phyloP scores from a whole-genome alignment of 2,113 vertebrate species.

The Progne subis region DNA sequence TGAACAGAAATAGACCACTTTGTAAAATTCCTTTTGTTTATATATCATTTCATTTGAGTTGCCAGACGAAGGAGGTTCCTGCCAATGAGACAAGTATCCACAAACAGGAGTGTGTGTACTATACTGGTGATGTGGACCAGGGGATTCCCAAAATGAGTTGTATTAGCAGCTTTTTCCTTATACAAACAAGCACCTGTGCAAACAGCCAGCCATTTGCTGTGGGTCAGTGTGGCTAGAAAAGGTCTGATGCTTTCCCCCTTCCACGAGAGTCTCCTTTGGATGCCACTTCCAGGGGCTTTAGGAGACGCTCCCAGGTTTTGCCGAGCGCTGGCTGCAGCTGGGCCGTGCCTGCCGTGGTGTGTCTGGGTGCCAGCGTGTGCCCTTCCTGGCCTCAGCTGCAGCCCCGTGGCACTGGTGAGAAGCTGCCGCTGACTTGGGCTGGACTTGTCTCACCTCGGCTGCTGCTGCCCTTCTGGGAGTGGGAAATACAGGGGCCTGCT shows the following conservation, averaged over 20 bases:
- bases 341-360: fast-evolving
- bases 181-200: background rate
- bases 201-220: background rate
- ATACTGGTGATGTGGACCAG: background rate
- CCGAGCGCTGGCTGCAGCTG: background rate
- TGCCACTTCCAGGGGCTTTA: background rate
- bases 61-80: background rate
- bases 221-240: background rate
- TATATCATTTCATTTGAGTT: background rate
- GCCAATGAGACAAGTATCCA: background rate
- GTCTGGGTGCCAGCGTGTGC: background rate
- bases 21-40: background rate
- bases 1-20: background rate
- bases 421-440: fast-evolving
- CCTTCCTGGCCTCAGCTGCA: background rate
- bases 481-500: fast-evolving
- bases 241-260: background rate
- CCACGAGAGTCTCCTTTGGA: background rate
- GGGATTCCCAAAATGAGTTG: background rate
- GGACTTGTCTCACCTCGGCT: background rate
- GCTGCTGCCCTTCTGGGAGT: fast-evolving
- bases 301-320: fast-evolving
- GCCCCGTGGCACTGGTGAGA: background rate
- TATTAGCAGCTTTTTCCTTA: background rate
- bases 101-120: fast-evolving